These are phyloP conservation scores for Enteromius radiatus DNA, from an alignment of 2,797 vertebrate species.

Conservation along the genomic window DNA sequence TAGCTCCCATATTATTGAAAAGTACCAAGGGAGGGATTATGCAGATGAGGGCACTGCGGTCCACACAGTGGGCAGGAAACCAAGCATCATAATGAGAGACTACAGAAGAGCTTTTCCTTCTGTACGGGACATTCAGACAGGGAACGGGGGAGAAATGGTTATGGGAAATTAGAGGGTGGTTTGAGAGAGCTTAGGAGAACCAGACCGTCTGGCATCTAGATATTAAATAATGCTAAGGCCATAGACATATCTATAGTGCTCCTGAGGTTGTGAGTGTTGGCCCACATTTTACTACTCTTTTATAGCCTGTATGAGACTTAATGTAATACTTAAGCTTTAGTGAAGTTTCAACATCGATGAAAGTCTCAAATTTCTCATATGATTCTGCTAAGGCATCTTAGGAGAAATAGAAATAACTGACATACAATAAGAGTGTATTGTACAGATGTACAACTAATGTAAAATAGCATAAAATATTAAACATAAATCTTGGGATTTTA, in stretches of 20 bases:
- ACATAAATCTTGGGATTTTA: background rate
- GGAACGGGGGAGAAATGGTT: conserved; percentile 9
- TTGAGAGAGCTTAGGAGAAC: conserved; percentile 21
- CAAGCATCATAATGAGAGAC: conserved; percentile 45
- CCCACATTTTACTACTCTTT: background rate
- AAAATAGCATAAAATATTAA: background rate
- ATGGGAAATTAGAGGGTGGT: conserved; percentile 24
- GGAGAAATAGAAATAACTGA: background rate
- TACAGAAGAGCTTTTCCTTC: conserved; percentile 33
- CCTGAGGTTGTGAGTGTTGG: conserved; percentile 26
- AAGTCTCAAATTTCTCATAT: background rate
- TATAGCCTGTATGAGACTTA: conserved; percentile 14
- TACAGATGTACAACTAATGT: background rate
- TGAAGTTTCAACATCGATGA: background rate
- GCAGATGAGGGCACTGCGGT: conserved; percentile 35
- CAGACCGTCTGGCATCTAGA: conserved; percentile 37
- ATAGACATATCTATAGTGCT: conserved; percentile 23
- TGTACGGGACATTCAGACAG: background rate
- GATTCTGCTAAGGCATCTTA: background rate
- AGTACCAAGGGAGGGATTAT: conserved; percentile 48
- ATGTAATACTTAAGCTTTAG: conserved; percentile 7
- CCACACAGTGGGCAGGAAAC: conserved; percentile 16
- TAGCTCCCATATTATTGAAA: conserved; percentile 45
- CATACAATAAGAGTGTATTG: background rate
- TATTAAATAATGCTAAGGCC: conserved; percentile 34